These are phyloP conservation scores for Drosophila colorata DNA, from an alignment of 2,888 invertebrate genomes.

Conservation along the genomic window DNA sequence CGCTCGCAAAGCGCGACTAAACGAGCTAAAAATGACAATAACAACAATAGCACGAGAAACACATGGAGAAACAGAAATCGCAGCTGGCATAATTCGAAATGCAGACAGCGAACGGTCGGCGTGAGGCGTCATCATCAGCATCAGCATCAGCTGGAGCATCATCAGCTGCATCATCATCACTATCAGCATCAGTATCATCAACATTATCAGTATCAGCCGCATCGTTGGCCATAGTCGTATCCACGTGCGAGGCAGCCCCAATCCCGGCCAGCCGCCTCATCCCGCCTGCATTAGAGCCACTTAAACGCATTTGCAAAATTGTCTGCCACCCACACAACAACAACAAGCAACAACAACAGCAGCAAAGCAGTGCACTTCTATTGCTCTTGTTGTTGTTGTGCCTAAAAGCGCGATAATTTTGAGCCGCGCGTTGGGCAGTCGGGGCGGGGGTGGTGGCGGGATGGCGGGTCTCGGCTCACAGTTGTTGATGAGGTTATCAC, in stretches of 20 bases:
- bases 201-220: not conserved
- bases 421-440: conserved; percentile 27
- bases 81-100: conserved; percentile 59
- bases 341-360: conserved; percentile 31
- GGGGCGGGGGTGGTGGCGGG: not conserved
- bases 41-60: conserved; percentile 9
- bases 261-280: conserved; percentile 56
- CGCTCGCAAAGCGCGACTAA: conserved; percentile 61
- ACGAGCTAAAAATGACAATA: conserved; percentile 42
- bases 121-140: not conserved
- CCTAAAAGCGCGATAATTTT: conserved; percentile 73
- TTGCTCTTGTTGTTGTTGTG: conserved; percentile 28
- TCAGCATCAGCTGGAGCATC: conserved; percentile 12
- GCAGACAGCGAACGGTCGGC: conserved; percentile 41
- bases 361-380: conserved; percentile 6
- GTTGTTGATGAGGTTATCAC: conserved; percentile 76
- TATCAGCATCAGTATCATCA: conserved; percentile 6
- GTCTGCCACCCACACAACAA: conserved; percentile 72
- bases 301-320: conserved; percentile 81
- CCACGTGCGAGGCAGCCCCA: conserved; percentile 66
- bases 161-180: not conserved
- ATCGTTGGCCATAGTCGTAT: conserved; percentile 52
- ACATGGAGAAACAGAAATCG: conserved; percentile 13
- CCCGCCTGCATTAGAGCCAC: conserved; percentile 78
- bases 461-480: conserved; percentile 14